phyloP scores from a whole-genome alignment of 2,888 invertebrate genomes.

The Plebejus anna region DNA sequence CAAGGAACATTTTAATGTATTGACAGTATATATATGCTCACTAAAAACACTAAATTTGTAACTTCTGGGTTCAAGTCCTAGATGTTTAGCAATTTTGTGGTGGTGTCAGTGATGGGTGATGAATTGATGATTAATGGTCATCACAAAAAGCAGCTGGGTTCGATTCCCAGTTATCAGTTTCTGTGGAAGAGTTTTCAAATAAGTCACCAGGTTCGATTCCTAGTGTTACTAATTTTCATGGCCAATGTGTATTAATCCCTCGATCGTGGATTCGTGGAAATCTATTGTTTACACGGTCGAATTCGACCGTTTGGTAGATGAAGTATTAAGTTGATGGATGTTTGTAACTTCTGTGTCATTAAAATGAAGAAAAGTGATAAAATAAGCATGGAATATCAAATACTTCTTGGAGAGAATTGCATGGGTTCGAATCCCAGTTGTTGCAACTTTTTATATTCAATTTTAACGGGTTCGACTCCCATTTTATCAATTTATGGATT shows the following conservation, averaged over 20 bases:
- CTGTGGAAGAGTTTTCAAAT: neutral
- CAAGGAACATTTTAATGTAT: too few relatives aligned
- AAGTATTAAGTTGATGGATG: neutral
- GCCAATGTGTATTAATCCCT: neutral
- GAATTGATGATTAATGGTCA: too few relatives aligned
- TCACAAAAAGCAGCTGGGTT: slow-evolving; percentile 30
- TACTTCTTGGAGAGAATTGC: neutral
- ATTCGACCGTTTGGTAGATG: too few relatives aligned
- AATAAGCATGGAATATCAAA: neutral
- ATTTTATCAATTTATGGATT: neutral
- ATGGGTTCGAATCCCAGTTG: slow-evolving; percentile 39
- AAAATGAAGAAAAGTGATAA: neutral
- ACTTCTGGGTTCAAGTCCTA: neutral
- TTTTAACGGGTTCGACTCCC: slow-evolving; percentile 38
- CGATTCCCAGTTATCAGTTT: slow-evolving; percentile 29
- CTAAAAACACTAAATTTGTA: neutral
- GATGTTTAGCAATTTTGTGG: neutral
- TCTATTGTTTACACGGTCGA: too few relatives aligned
- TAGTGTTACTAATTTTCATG: neutral
- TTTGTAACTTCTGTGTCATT: neutral
- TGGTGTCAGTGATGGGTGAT: neutral
- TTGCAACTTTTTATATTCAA: too few relatives aligned
- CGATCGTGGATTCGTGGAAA: too few relatives aligned
- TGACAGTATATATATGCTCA: too few relatives aligned
- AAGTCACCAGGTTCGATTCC: neutral